Evolutionary conservation across 2,797 vertebrate species (phyloP).

Genomic region (Acanthiza pusilla): DNA sequence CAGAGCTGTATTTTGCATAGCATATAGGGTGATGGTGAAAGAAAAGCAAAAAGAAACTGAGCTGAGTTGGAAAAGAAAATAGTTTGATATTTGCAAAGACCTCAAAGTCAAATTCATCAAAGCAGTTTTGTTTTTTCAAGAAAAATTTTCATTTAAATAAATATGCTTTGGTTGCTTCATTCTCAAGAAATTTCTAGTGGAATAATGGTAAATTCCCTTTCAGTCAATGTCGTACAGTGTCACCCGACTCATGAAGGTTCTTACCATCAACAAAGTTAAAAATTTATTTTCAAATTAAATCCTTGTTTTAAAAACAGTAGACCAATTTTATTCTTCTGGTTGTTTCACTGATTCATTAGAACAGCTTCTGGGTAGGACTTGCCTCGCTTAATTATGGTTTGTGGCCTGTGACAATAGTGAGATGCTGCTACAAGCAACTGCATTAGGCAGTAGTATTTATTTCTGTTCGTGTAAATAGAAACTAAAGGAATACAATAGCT

Average conservation of each 20-base stretch:
- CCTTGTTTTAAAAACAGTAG: neutral
- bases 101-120: neutral
- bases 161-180: neutral
- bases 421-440: rapidly evolving
- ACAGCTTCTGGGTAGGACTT: neutral
- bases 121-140: neutral
- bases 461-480: neutral
- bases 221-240: neutral
- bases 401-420: neutral
- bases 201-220: neutral
- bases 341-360: neutral
- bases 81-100: neutral
- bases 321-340: neutral
- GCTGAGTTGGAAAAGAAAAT: neutral
- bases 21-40: neutral
- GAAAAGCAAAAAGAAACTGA: neutral
- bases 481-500: neutral
- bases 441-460: neutral
- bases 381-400: neutral
- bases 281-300: neutral
- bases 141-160: neutral
- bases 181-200: neutral
- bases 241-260: neutral
- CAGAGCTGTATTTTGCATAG: neutral
- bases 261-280: neutral